phyloP scores from a whole-genome alignment of 2,888 invertebrate species.

The Drosophila demipolita region DNA sequence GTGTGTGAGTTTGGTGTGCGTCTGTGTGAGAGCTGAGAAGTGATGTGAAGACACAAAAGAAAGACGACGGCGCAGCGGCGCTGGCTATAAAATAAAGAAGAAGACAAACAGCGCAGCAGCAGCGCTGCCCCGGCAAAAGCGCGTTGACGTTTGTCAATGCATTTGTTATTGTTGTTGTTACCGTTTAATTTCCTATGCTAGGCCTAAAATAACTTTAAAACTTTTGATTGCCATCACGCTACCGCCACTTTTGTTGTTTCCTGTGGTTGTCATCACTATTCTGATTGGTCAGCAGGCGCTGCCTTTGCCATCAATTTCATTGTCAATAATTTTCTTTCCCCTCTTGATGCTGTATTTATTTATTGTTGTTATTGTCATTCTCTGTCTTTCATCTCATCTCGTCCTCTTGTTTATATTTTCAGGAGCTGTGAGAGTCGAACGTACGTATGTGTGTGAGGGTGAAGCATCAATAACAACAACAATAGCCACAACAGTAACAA shows the following conservation, averaged over 20 bases:
- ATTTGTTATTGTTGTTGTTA: constrained; percentile 62
- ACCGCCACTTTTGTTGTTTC: constrained; percentile 12
- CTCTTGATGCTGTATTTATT: constrained; percentile 24
- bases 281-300: constrained; percentile 2
- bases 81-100: constrained; percentile 66
- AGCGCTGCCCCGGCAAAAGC: constrained; percentile 64
- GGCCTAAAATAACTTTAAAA: constrained; percentile 78
- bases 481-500: constrained; percentile 23
- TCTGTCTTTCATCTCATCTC: constrained; percentile 22
- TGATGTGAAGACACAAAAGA: constrained; percentile 72
- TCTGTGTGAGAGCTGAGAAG: constrained; percentile 58
- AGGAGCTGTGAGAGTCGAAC: constrained; percentile 66
- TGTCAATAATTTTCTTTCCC: constrained; percentile 41
- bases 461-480: constrained; percentile 39
- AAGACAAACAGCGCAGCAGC: constrained; percentile 45
- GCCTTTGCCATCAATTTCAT: constrained; percentile 18
- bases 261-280: background rate
- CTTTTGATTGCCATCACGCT: constrained; percentile 59
- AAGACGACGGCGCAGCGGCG: constrained; percentile 61
- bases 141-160: constrained; percentile 55
- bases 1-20: constrained; percentile 24
- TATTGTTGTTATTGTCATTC: constrained; percentile 47
- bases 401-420: constrained; percentile 48
- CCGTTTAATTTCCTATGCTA: constrained; percentile 54
- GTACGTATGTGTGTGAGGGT: constrained; percentile 44